Evolutionary conservation across 37 sponge, comb jelly and placozoan genomes (phyloP).

Genomic region (Eunapius fragilis): DNA sequence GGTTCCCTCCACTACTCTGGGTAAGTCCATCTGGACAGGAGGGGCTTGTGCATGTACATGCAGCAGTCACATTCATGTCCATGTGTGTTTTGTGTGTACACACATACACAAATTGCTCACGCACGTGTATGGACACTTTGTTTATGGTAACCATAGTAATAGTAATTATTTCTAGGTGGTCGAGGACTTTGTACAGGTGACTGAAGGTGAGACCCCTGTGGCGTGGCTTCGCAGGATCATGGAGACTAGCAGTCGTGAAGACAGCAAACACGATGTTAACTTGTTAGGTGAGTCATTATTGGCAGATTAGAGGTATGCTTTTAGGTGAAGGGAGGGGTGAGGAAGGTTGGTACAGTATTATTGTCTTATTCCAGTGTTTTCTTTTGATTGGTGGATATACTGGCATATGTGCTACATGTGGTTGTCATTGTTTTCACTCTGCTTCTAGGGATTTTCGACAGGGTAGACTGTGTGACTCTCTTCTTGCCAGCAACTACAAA

Average conservation of each 20-base stretch:
- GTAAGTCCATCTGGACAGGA: conserved; percentile 27
- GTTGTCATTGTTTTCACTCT: not conserved
- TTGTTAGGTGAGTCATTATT: conserved; percentile 51
- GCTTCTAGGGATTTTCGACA: conserved; percentile 79
- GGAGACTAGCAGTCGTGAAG: conserved; percentile 71
- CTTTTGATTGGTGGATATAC: too few relatives aligned
- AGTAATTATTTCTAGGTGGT: conserved; percentile 54
- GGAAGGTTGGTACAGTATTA: too few relatives aligned
- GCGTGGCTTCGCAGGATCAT: conserved; percentile 87
- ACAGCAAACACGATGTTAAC: conserved; percentile 78
- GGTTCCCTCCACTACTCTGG: conserved; percentile 91
- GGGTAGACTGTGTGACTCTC: conserved; percentile 84
- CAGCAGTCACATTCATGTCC: too few relatives aligned
- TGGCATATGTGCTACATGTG: too few relatives aligned
- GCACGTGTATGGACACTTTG: not conserved
- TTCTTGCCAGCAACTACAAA: conserved; percentile 85
- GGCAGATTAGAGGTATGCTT: too few relatives aligned
- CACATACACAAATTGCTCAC: too few relatives aligned
- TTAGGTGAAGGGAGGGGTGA: too few relatives aligned
- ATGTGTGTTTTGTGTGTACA: too few relatives aligned
- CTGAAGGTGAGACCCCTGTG: conserved; percentile 65
- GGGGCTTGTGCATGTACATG: too few relatives aligned
- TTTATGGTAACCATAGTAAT: too few relatives aligned
- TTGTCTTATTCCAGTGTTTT: too few relatives aligned
- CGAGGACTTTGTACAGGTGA: conserved; percentile 87